Base-by-base conservation (phyloP, 2,797 vertebrate genomes). In the Loris lydekkerianus region DNA sequence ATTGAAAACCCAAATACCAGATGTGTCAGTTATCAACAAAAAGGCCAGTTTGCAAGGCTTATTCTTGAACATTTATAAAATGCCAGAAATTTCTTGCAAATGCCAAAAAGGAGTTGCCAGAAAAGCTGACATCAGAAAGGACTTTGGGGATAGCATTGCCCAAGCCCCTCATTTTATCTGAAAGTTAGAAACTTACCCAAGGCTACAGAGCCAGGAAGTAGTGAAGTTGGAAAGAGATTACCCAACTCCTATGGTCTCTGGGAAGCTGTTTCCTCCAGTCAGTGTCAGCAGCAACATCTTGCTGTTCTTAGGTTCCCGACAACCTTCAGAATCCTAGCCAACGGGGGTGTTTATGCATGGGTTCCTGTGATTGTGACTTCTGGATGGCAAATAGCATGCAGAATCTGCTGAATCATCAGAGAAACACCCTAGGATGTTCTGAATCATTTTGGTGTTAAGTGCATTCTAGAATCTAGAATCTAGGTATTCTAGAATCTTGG, bases 1-100 rank as follows among this genome's bases (percentile, higher is more conserved):
- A 27, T 56, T 60, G 63, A 92, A 94, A 94, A 85, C 15, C 34
- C 89, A 96, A 84, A 84, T 81, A 94, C 49, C 69, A 88, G 76
- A 61, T 65, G 21, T 21, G 29, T 40, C 67, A 84, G 80, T 86
- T 76, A 93, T 85, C 25, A 72, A 37, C 56, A 31, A 76, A 90
- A 93, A 31, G 87, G 11, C 53, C 8, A 14, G 53, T 93, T 85
- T 70, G 72, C 43, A 91, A 87, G 92, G 91, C 49, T 46, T 93
- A 63, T 73, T 87, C 87, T 93, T 94, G 49, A 95, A 60, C 9
- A 21, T 92, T 73, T 60, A 34, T 83, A 69, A 81, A 65, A 69
- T n/a, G 49, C 77, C 87, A 93, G 83, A 88, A 56, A 89, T 80
- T 73, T 86, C 63, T 93, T 65, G 90, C 29, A 83, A 49, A 70